Evolutionary conservation across 2,797 vertebrate species (phyloP).

Genomic region (Anomalospiza imberbis): DNA sequence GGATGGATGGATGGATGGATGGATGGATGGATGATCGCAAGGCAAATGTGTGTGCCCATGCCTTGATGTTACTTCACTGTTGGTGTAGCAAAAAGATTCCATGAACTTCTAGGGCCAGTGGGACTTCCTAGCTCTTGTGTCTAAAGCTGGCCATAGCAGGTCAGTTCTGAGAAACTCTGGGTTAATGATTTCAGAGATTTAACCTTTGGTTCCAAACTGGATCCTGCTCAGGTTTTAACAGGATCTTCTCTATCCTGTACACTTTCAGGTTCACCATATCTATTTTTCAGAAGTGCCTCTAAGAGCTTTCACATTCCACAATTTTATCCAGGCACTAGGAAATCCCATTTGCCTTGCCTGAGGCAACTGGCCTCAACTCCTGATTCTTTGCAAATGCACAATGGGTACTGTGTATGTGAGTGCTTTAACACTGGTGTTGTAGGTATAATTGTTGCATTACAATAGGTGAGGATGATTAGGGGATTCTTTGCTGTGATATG

Average conservation of each 20-base stretch:
- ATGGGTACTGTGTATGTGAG: accelerated
- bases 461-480: background rate
- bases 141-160: background rate
- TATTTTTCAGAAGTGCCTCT: background rate
- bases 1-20: background rate
- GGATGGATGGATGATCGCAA: background rate
- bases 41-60: background rate
- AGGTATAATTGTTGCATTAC: background rate
- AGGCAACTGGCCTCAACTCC: background rate
- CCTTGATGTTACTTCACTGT: background rate
- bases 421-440: background rate
- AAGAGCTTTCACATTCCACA: background rate
- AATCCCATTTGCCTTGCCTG: background rate
- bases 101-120: background rate
- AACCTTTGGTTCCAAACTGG: background rate
- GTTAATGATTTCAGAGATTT: background rate
- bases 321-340: background rate
- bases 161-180: background rate
- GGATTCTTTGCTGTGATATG: background rate
- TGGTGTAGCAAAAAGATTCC: background rate
- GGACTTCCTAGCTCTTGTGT: background rate
- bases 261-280: background rate
- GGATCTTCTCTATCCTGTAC: background rate
- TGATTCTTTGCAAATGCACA: background rate
- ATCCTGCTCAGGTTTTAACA: background rate